Evolutionary conservation across 2,888 invertebrate species (phyloP), one percentile per base, ranked within the genome.

Genomic region (Sialis lutaria): DNA sequence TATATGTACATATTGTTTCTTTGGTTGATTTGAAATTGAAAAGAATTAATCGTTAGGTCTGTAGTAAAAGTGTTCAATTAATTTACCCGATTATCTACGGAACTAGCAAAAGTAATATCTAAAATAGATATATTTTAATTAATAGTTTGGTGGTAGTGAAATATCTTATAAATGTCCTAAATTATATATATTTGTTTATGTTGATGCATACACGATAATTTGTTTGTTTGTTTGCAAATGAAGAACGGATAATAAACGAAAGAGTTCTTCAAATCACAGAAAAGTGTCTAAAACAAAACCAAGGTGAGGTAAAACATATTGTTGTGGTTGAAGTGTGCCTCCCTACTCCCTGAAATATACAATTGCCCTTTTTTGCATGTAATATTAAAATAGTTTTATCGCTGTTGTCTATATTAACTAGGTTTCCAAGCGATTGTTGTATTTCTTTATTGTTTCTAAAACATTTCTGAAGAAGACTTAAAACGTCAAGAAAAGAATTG

Each of bases 161-260:
- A 22, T 22, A 22, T 22, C 22, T 22, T 22, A 22, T 22, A 22
- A 22, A 22, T 22, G 22, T 22, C 22, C 22, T 22, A 22, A 22
- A 22, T 22, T 22, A 22, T 22, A 22, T 22, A 22, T 37, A 6
- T 37, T 6, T 37, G 7, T 37, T 37, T 37, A 12, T 37, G 10
- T 10, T 37, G 12, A 37, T 10, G 12, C n/a, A 34, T 12, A 43
- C 6, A 6, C 34, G 8, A 33, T 43, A 43, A 31, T 13, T 31
- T 34, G 9, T 34, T 34, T 42, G 30, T 10, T n/a, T 33, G 33
- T 10, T 40, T 13, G 46, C 46, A 40, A 33, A 32, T 40, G 40
- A 46, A 46, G 46, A 34, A 46, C 40, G 46, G 46, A 46, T 40
- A 13, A 13, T 32, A 40, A 40, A 32, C 13, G 33, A 46, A 46